These are phyloP conservation scores for Ciconia maguari DNA, from an alignment of 2,113 vertebrate species.

Conservation along the genomic window DNA sequence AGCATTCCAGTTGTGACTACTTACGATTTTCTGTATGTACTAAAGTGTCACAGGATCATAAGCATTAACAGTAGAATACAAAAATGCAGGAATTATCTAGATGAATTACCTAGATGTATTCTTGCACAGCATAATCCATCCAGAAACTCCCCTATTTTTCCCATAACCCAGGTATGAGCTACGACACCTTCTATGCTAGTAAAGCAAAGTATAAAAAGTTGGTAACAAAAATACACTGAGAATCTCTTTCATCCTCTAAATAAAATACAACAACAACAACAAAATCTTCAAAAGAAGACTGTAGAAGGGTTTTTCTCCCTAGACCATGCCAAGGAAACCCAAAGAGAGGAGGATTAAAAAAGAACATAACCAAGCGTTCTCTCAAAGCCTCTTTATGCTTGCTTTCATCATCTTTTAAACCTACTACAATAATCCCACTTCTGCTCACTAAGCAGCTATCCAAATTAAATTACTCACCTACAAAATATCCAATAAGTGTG, in stretches of 20 bases:
- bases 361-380: neutral
- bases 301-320: neutral
- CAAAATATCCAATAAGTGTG: slow-evolving; percentile 98
- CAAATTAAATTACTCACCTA: slow-evolving; percentile 82
- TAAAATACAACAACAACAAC: neutral
- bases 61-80: neutral
- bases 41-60: neutral
- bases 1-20: neutral
- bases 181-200: neutral
- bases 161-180: neutral
- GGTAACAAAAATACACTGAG: neutral
- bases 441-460: neutral
- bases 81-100: neutral
- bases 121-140: neutral
- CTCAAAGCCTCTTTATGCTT: slow-evolving; percentile 11
- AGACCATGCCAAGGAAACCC: neutral
- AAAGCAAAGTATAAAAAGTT: neutral
- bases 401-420: slow-evolving; percentile 27
- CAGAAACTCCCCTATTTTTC: neutral
- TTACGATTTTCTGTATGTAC: neutral
- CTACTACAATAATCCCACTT: neutral
- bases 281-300: neutral
- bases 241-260: neutral
- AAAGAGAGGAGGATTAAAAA: neutral
- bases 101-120: neutral